A percentile compares a stretch with the other conserved stretches of the same genome.
phyloP scores from a whole-genome alignment of 2,113 vertebrate genomes.

The Stigmatopora argus region DNA sequence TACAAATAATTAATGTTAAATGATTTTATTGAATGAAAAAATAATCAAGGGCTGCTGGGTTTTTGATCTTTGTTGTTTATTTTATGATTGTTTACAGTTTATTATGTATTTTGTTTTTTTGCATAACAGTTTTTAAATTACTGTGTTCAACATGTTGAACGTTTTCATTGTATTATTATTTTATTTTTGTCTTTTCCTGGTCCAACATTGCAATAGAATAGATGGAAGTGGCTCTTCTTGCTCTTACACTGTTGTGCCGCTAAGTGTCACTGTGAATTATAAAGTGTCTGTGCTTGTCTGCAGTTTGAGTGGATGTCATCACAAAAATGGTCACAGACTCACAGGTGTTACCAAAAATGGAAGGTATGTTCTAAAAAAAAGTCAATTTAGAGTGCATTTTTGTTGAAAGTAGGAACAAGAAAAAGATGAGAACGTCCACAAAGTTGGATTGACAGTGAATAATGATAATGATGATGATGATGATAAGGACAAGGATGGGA shows the following conservation, averaged over 20 bases:
- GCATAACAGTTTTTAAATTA: no score
- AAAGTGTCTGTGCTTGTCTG: conserved; percentile 33
- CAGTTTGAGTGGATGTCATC: conserved; percentile 52
- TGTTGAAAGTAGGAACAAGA: background rate
- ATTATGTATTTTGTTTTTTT: background rate
- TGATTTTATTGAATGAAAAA: background rate
- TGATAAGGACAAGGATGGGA: background rate
- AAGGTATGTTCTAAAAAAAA: background rate
- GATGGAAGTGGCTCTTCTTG: background rate
- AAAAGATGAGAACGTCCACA: background rate
- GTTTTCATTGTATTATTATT: background rate
- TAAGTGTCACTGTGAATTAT: conserved; percentile 69
- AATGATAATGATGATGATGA: no score
- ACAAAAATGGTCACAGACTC: conserved; percentile 22
- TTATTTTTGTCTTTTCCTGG: background rate
- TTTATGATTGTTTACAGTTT: background rate
- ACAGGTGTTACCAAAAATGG: conserved; percentile 52
- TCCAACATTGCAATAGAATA: background rate
- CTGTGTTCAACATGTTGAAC: no score
- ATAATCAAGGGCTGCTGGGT: background rate
- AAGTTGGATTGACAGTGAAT: background rate
- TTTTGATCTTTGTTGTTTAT: background rate
- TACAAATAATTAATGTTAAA: background rate
- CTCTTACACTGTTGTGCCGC: conserved; percentile 22
- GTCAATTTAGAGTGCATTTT: background rate